These are phyloP conservation scores for Scophthalmus maximus DNA, from an alignment of 2,113 vertebrate species.

Conservation along the genomic window DNA sequence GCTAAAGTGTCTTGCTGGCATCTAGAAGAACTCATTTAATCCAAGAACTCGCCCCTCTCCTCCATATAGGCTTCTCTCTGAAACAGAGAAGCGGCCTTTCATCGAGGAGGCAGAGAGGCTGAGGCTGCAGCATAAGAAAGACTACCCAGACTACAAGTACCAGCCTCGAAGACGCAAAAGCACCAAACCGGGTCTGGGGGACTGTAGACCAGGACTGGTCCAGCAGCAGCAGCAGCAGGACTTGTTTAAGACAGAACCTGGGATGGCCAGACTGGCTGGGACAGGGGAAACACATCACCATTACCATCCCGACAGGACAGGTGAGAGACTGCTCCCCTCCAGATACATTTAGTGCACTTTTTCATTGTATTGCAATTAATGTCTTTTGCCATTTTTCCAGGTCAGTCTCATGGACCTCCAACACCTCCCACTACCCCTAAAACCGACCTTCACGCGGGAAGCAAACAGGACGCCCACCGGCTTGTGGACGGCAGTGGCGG, in stretches of 20 bases:
- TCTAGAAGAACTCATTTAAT: not conserved
- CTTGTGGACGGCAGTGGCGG: constrained; percentile 77
- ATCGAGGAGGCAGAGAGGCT: constrained; percentile 92
- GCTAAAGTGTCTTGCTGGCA: not conserved
- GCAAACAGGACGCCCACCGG: constrained; percentile 86
- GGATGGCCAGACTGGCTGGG: constrained; percentile 62
- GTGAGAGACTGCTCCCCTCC: constrained; percentile 68
- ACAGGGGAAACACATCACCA: constrained; percentile 68
- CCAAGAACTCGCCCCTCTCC: not conserved
- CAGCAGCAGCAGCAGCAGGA: constrained; percentile 72
- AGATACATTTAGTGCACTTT: not conserved
- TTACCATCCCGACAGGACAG: constrained; percentile 85
- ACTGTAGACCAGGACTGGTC: constrained; percentile 79
- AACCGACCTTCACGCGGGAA: constrained; percentile 82
- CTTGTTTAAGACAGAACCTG: constrained; percentile 83
- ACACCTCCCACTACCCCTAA: constrained; percentile 93
- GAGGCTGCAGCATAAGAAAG: constrained; percentile 92
- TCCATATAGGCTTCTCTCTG: constrained; percentile 86
- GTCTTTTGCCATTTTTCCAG: constrained; percentile 61
- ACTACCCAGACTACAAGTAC: constrained; percentile 96
- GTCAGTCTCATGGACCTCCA: constrained; percentile 89
- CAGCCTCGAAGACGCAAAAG: constrained; percentile 91
- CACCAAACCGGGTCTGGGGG: constrained; percentile 84
- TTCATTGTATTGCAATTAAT: not conserved
- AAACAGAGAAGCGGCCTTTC: constrained; percentile 91